phyloP scores from a whole-genome alignment of 2,888 invertebrate genomes.

The Phragmatobia fuliginosa region DNA sequence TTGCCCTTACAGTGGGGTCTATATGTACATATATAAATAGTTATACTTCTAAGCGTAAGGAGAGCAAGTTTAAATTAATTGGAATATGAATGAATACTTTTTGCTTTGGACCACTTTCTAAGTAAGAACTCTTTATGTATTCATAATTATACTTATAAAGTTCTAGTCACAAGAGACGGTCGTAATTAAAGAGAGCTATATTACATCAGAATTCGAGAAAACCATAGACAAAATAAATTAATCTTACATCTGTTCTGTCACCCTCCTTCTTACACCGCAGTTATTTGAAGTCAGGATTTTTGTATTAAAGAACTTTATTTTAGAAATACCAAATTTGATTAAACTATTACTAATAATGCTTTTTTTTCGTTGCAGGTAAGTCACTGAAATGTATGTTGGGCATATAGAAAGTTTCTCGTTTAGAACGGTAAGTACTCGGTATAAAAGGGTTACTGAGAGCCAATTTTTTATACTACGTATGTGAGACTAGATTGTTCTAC shows the following conservation, averaged over 20 bases:
- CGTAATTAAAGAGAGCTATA: not conserved
- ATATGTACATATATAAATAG: not conserved
- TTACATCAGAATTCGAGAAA: not conserved
- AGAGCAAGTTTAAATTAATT: not conserved
- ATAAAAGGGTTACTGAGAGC: not conserved
- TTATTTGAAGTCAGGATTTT: too few species aligned
- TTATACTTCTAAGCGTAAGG: not conserved
- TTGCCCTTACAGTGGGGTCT: not conserved
- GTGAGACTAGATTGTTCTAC: not conserved
- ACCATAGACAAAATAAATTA: not conserved
- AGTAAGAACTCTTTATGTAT: not conserved
- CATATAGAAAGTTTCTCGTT: not conserved
- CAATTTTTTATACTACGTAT: not conserved
- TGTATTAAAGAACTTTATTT: too few species aligned
- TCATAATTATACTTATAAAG: not conserved
- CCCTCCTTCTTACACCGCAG: too few species aligned
- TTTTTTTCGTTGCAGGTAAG: slow-evolving; percentile 1
- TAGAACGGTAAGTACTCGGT: not conserved
- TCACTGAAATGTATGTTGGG: not conserved
- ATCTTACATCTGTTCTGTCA: too few species aligned
- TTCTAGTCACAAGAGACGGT: not conserved
- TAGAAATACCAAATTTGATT: too few species aligned
- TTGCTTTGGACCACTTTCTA: not conserved
- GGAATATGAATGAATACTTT: not conserved
- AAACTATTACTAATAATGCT: not conserved